A percentile compares a stretch with the other conserved stretches of the same genome.
Conservation (phyloP, 2,797 vertebrate species). For the Pagetopsis macropterus region DNA sequence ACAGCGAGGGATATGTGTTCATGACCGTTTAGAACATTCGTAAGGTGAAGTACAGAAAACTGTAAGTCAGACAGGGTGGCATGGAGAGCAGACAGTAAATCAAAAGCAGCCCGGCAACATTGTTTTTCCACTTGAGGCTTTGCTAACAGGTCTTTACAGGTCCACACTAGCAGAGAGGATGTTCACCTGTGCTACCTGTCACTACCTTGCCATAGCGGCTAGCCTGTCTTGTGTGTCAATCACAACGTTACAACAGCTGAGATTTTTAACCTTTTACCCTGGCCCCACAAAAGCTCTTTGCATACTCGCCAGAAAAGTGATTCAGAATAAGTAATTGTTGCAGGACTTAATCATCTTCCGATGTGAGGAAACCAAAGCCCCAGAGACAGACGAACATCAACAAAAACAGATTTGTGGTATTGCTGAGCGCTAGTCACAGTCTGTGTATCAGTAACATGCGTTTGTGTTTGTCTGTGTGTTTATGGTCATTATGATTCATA, state of each 20-base stretch:
- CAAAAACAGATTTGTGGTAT: conserved; percentile 27
- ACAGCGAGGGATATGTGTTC: background rate
- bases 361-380: conserved; percentile 48
- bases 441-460: conserved; percentile 23
- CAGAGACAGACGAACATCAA: conserved; percentile 41
- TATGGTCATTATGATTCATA: conserved; percentile 63
- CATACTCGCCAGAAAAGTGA: conserved; percentile 48
- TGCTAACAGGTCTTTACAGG: conserved; percentile 78
- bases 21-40: conserved; percentile 19
- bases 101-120: conserved; percentile 36
- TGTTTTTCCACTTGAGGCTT: conserved; percentile 60
- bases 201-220: conserved; percentile 39
- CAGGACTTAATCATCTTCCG: conserved; percentile 64
- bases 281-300: conserved; percentile 30
- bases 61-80: conserved; percentile 22
- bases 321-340: conserved; percentile 51
- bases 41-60: conserved; percentile 3
- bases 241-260: conserved; percentile 41
- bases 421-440: conserved; percentile 48
- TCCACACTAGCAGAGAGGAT: conserved; percentile 73
- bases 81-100: conserved; percentile 33
- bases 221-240: conserved; percentile 59
- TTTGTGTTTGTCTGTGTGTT: conserved; percentile 48
- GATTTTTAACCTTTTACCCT: background rate
- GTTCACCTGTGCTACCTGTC: conserved; percentile 73